Evolutionary conservation across 2,113 vertebrate species (phyloP), one percentile per base, ranked within the genome.

Genomic region (Mugil cephalus): DNA sequence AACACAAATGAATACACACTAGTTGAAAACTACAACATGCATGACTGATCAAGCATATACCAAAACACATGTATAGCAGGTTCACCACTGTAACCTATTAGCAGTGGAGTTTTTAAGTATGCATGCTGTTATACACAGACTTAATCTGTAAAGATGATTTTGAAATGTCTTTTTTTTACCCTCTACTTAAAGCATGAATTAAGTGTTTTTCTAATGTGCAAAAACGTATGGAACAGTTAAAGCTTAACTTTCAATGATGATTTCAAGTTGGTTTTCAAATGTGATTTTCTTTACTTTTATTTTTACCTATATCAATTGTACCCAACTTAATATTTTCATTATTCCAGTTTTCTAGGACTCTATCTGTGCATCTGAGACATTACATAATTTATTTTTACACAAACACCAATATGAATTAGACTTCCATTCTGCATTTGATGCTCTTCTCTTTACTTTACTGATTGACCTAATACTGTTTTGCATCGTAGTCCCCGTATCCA

Each of bases 41-140:
- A 85, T 85, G 83, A 83, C 80, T 87, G 87, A 90, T 89, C 88
- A 90, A 90, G 88, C 84, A 84, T 81, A 43, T 51, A 82, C 56
- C 59, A 39, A 82, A 87, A 87, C 80, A 69, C 59, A 64, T 83
- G 66, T 55, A 66, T 73, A 58, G 56, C 69, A 66, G 52, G 40
- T 64, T 69, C 73, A 61, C 55, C 14, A 47, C 56, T 42, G 55
- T 56, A 82, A 68, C 79, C 72, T 87, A 67, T 54, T 47, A 72
- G 78, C 79, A 54, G 56, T 71, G 52, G 48, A 24, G 54, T n/a
- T 63, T 60, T 76, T 18, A 79, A 69, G 42, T 69, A 21, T 1
- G 15, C 30, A 47, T 40, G 19, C 6, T 47, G 53, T 58, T 51
- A 12, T 62, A 62, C 67, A 62, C 67, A 3, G 50, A 62, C 61